Evolutionary conservation across 2,888 invertebrate genomes (phyloP).

Genomic region (Melanophora roralis): DNA sequence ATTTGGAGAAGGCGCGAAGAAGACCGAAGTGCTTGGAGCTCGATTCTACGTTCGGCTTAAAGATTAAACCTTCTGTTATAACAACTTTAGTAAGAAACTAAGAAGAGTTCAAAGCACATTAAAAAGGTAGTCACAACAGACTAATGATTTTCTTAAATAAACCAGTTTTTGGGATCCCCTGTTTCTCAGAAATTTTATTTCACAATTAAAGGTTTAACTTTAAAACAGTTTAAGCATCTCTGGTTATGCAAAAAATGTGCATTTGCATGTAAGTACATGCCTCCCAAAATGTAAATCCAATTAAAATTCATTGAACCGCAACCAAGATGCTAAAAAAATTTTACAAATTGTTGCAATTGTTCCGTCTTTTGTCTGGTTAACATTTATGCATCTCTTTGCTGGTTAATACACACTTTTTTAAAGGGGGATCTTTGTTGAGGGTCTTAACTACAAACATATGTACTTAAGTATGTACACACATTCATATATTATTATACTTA

Average conservation of each 20-base stretch:
- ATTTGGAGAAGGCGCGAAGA: too few species aligned
- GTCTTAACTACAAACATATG: not conserved
- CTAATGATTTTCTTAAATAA: too few species aligned
- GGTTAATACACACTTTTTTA: not conserved
- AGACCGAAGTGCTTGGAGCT: too few species aligned
- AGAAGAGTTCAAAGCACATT: too few species aligned
- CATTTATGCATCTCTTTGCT: not conserved
- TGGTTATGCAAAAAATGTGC: conserved; percentile 5
- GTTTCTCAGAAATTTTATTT: too few species aligned
- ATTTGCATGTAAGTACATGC: conserved; percentile 27
- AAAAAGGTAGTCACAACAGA: too few species aligned
- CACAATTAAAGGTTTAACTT: too few species aligned
- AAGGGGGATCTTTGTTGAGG: not conserved
- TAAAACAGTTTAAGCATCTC: conserved; percentile 17
- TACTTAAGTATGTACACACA: too few species aligned
- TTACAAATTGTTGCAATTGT: conserved; percentile 63
- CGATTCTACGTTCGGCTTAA: too few species aligned
- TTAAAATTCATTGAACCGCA: conserved; percentile 76
- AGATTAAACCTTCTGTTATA: too few species aligned
- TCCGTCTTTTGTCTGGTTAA: conserved; percentile 41
- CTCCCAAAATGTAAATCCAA: conserved; percentile 67
- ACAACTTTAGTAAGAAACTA: too few species aligned
- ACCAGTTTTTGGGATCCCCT: too few species aligned
- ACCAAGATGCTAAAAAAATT: conserved; percentile 60
- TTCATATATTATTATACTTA: conserved; percentile 64